phyloP scores from a whole-genome alignment of 2,888 invertebrate genomes.

The Drosophila picticornis region DNA sequence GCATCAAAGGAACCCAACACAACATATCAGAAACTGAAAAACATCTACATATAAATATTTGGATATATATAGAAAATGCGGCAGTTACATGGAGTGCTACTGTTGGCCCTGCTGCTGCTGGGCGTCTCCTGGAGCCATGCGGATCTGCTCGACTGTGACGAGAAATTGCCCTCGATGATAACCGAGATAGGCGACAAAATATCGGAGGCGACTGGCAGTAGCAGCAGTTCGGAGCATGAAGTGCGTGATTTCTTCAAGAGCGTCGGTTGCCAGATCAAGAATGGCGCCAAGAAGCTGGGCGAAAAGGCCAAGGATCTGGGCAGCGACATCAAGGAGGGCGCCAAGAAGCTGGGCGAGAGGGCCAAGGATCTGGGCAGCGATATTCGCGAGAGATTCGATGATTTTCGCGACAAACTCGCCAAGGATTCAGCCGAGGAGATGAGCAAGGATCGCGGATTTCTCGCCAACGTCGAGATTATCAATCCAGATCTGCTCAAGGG shows the following conservation, averaged over 20 bases:
- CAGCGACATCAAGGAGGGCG: constrained; percentile 77
- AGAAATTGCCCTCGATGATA: constrained; percentile 61
- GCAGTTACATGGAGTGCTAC: constrained; percentile 25
- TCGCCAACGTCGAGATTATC: constrained; percentile 81
- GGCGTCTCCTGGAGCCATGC: constrained; percentile 42
- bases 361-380: constrained; percentile 81
- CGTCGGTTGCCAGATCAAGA: constrained; percentile 81
- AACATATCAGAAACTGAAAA: constrained; percentile 2
- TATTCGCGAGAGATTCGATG: constrained; percentile 77
- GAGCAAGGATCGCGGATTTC: constrained; percentile 59
- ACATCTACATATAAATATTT: neutral
- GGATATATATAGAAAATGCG: constrained; percentile 18
- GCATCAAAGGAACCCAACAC: constrained; percentile 22
- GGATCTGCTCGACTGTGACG: constrained; percentile 79
- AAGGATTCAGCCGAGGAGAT: constrained; percentile 76
- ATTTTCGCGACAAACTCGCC: constrained; percentile 78
- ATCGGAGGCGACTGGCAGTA: constrained; percentile 51
- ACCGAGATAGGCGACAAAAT: constrained; percentile 67
- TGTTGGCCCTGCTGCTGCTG: constrained; percentile 50
- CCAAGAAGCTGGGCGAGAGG: constrained; percentile 77
- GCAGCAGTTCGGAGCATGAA: constrained; percentile 70
- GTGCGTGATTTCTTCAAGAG: constrained; percentile 79
- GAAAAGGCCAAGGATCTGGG: constrained; percentile 81
- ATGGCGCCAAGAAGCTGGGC: constrained; percentile 75
- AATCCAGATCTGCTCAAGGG: constrained; percentile 82